phyloP scores from a whole-genome alignment of 1,140 invertebrate species.

The Protaetia brevitarsis region DNA sequence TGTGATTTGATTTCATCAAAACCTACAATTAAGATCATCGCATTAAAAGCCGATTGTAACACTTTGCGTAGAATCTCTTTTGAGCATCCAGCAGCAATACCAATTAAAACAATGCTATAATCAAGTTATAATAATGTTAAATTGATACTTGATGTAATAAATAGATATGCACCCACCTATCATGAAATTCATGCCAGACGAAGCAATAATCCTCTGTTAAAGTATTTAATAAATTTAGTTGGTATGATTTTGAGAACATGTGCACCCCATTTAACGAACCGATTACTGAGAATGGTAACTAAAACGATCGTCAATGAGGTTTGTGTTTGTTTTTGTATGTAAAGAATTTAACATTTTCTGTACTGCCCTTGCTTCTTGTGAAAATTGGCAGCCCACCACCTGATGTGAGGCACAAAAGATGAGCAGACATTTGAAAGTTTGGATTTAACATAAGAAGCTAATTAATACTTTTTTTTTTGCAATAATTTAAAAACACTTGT shows the following conservation, averaged over 20 bases:
- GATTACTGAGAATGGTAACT: conserved; percentile 75
- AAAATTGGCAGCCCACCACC: conserved; percentile 70
- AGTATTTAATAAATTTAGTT: conserved; percentile 63
- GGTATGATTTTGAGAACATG: conserved; percentile 74
- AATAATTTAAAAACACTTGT: no score
- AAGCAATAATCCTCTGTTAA: conserved; percentile 66
- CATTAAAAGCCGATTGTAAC: conserved; percentile 68
- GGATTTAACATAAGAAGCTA: no score
- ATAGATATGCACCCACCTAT: conserved; percentile 38
- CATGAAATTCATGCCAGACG: conserved; percentile 70
- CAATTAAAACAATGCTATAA: conserved; percentile 63
- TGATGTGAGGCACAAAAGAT: conserved; percentile 66
- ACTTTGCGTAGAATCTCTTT: conserved; percentile 61
- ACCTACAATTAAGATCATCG: conserved; percentile 74
- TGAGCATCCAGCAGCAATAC: conserved; percentile 62
- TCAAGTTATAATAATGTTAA: neutral
- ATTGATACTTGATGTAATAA: neutral
- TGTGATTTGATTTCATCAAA: conserved; percentile 71
- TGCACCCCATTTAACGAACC: conserved; percentile 82
- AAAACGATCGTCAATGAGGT: neutral
- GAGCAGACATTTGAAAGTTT: conserved; percentile 69
- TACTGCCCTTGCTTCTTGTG: conserved; percentile 64
- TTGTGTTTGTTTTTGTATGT: neutral
- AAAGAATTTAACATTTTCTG: conserved; percentile 56
- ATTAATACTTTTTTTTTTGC: no score